These are phyloP conservation scores for Sialia sialis DNA, from an alignment of 2,113 vertebrate genomes.

Conservation along the genomic window DNA sequence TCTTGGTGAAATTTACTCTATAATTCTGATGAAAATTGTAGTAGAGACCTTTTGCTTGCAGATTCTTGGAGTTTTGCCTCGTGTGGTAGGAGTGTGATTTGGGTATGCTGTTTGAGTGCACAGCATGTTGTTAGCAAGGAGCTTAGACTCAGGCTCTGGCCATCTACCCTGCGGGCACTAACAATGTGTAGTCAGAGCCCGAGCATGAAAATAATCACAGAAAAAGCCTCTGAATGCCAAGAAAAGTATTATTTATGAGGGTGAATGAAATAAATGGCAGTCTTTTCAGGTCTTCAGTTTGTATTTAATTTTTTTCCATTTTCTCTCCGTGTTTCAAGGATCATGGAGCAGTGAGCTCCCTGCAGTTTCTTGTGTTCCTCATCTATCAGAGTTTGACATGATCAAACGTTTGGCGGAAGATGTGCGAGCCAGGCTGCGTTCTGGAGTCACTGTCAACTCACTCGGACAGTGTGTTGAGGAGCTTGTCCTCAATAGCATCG, in stretches of 20 bases:
- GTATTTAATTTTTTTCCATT: neutral
- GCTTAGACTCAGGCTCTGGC: neutral
- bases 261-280: neutral
- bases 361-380: neutral
- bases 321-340: neutral
- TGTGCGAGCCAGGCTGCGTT: conserved; percentile 84
- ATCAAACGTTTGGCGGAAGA: conserved; percentile 83
- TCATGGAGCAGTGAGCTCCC: neutral
- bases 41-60: neutral
- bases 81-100: fast-evolving
- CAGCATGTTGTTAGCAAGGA: neutral
- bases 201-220: neutral
- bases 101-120: neutral
- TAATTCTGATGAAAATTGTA: neutral
- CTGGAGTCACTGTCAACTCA: conserved; percentile 83
- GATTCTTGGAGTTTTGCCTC: neutral
- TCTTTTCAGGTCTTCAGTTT: neutral
- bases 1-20: neutral
- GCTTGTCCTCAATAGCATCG: conserved; percentile 89
- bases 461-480: conserved; percentile 92
- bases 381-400: conserved; percentile 70
- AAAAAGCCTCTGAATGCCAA: neutral
- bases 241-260: neutral
- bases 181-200: neutral
- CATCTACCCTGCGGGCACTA: neutral